phyloP scores from a whole-genome alignment of 2,888 invertebrate genomes.

The Aethes cnicana region DNA sequence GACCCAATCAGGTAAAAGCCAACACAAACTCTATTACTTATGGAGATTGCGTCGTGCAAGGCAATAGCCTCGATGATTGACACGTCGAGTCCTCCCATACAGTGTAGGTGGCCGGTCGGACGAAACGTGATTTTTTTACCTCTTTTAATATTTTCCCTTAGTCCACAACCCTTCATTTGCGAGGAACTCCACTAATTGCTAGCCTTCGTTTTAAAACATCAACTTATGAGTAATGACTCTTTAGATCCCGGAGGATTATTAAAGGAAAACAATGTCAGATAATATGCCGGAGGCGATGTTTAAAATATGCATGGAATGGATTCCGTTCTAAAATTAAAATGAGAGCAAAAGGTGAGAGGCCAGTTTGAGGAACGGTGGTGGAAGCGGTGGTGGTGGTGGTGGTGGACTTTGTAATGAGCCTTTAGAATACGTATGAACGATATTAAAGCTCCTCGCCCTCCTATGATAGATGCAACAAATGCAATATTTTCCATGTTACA shows the following conservation, averaged over 20 bases:
- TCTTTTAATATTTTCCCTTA: conserved; percentile 41
- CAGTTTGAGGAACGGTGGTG: conserved; percentile 16
- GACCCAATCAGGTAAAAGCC: conserved; percentile 29
- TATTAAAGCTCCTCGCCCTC: no score
- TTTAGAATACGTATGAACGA: no score
- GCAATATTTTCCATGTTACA: no score
- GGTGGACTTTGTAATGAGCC: conserved; percentile 9
- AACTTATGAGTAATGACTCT: conserved; percentile 30
- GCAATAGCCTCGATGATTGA: conserved; percentile 58
- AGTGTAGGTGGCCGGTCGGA: conserved; percentile 61
- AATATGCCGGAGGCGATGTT: conserved; percentile 19
- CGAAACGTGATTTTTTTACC: conserved; percentile 48
- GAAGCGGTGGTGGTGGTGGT: conserved; percentile 4
- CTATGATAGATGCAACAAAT: no score
- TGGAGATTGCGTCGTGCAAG: conserved; percentile 48
- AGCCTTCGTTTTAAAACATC: conserved; percentile 38
- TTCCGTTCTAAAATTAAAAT: conserved; percentile 26
- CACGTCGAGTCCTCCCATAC: conserved; percentile 60
- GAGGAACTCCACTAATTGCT: conserved; percentile 54
- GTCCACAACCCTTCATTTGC: conserved; percentile 58
- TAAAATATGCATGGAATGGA: conserved; percentile 27
- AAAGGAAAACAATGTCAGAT: conserved; percentile 19
- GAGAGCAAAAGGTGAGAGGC: conserved; percentile 17
- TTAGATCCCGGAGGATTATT: not conserved
- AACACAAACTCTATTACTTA: conserved; percentile 42